Conservation (phyloP, 1,140 invertebrate species). For the Aphelinus atriplicis region DNA sequence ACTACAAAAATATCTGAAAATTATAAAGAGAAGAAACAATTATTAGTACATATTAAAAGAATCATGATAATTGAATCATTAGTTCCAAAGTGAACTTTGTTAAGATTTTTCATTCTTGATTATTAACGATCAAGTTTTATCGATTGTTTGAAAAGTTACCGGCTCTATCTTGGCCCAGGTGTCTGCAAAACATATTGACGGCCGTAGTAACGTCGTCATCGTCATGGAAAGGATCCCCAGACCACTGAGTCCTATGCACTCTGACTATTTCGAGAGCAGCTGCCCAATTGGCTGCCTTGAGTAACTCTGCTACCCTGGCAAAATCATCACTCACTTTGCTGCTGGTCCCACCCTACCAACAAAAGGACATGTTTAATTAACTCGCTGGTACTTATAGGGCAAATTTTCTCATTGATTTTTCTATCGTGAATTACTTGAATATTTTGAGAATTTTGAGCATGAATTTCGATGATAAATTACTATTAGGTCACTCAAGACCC, state of each 20-base stretch:
- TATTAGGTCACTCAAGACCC: too few relatives aligned
- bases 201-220: slow-evolving; percentile 74
- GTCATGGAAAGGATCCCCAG: slow-evolving; percentile 69
- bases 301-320: slow-evolving; percentile 69
- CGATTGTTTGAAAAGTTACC: slow-evolving; percentile 60
- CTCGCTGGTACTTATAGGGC: too few relatives aligned
- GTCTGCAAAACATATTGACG: slow-evolving; percentile 77
- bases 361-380: not conserved
- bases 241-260: slow-evolving; percentile 71
- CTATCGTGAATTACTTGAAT: too few relatives aligned
- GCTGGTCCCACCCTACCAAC: not conserved
- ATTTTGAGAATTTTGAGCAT: too few relatives aligned
- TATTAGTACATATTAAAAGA: too few relatives aligned
- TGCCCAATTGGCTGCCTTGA: slow-evolving; percentile 73
- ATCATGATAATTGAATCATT: too few relatives aligned
- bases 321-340: slow-evolving; percentile 66
- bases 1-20: slow-evolving; percentile 73
- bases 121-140: too few relatives aligned
- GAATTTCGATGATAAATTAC: too few relatives aligned
- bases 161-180: slow-evolving; percentile 74
- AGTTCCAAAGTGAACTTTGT: too few relatives aligned
- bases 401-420: too few relatives aligned
- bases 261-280: slow-evolving; percentile 73
- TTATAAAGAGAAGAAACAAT: not conserved
- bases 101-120: too few relatives aligned